Evolutionary conservation across 2,888 invertebrate genomes (phyloP), one percentile per base, ranked within the genome.

Genomic region (Mellilla xanthometata): DNA sequence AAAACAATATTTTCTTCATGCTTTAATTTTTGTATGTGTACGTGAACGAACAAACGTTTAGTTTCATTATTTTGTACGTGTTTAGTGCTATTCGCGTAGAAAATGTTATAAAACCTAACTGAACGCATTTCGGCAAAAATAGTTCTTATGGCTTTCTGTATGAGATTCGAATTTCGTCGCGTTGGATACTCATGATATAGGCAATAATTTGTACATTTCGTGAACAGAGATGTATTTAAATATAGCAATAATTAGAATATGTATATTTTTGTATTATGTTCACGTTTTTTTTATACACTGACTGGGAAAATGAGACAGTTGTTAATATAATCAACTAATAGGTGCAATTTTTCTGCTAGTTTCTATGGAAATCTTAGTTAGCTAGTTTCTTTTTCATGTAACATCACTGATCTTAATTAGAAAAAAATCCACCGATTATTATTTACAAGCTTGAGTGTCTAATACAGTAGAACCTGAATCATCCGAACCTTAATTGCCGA

Each of bases 1-100:
- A 65, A 62, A 74, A 42, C 12, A 71, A 72, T 72, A 69, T 67
- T 76, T 77, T 76, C 76, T 82, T 84, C 79, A 79, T 81, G 88
- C 87, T 88, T 87, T 87, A 86, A 86, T 79, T 82, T 86, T 77
- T 75, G 65, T 76, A 74, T 64, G 62, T 53, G 54, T 60, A 46
- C 49, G 56, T 49, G 48, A 59, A 60, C 54, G 56, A 55, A 55
- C 52, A 55, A 55, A 48, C 35, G 52, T 57, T 51, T 28, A 41
- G 49, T 52, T 45, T 52, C 10, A 47, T 43, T 52, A 56, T 29
- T 52, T 51, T 50, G 27, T 49, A 47, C 45, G 41, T 36, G 42
- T 54, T 52, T 39, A 32, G 27, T 28, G 9, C 40, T 28, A 30
- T 15, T 22, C 15, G 38, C 31, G 13, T 30, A 40, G 47, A 39